A percentile compares a stretch with the other conserved stretches of the same genome.
phyloP scores from a whole-genome alignment of 2,888 invertebrate genomes.

The Proisotoma minuta region DNA sequence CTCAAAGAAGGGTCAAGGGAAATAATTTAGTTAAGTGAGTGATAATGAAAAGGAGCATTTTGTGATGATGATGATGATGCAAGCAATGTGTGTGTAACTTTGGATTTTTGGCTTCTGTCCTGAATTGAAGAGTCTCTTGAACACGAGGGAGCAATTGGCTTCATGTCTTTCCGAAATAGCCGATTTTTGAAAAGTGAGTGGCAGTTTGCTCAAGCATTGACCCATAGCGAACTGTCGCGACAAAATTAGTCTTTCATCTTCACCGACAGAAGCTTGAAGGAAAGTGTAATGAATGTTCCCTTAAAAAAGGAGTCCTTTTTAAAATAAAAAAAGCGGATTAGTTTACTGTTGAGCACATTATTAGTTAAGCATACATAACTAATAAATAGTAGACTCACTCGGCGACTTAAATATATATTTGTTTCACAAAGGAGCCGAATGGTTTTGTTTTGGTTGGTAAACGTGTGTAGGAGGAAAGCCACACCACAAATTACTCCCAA shows the following conservation, averaged over 20 bases:
- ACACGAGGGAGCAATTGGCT: not conserved
- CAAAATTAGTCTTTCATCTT: constrained; percentile 47
- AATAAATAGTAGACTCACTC: too few species aligned
- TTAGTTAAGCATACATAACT: too few species aligned
- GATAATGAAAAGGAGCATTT: too few species aligned
- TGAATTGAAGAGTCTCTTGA: not conserved
- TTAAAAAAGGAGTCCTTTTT: too few species aligned
- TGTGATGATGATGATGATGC: too few species aligned
- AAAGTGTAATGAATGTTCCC: too few species aligned
- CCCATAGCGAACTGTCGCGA: constrained; percentile 48
- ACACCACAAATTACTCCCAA: constrained; percentile 19
- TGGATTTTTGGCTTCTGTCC: not conserved
- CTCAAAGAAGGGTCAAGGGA: too few species aligned
- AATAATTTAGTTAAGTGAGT: too few species aligned
- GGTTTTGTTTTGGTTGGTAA: constrained; percentile 5
- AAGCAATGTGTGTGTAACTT: not conserved
- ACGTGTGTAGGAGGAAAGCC: constrained; percentile 17
- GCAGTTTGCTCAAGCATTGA: constrained; percentile 48
- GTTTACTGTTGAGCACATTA: too few species aligned
- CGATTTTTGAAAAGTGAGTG: constrained; percentile 35
- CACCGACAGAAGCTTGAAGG: constrained; percentile 42
- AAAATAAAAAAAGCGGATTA: too few species aligned
- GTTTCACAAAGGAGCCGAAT: not conserved
- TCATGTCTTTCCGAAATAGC: constrained; percentile 11
- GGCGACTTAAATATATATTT: too few species aligned